Conservation (phyloP, 2,113 vertebrate genomes). For the Peucedramus taeniatus region DNA sequence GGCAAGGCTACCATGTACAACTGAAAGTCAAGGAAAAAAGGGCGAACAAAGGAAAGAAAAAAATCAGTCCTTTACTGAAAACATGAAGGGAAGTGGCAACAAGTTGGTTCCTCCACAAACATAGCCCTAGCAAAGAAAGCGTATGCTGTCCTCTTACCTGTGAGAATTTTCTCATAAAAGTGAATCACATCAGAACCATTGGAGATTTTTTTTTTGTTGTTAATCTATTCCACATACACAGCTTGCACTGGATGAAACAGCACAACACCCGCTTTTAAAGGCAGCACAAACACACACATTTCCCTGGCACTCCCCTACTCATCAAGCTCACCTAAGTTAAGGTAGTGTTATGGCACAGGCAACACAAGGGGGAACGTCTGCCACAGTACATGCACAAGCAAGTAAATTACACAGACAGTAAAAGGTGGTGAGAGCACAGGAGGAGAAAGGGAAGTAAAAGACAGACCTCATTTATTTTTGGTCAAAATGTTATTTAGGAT, state of each 20-base stretch:
- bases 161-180: constrained; percentile 32
- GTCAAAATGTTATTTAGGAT: constrained; percentile 31
- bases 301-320: not conserved
- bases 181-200: not conserved
- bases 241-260: constrained; percentile 30
- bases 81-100: not conserved
- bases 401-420: constrained; percentile 48
- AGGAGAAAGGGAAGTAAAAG: constrained; percentile 4
- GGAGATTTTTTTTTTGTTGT: not conserved
- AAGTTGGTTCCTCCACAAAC: not conserved
- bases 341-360: constrained; percentile 49
- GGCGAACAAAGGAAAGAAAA: not conserved
- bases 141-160: constrained; percentile 63
- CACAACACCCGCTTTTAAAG: not conserved
- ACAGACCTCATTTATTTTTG: not conserved
- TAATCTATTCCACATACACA: not conserved
- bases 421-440: constrained; percentile 12
- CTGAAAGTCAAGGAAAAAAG: not conserved
- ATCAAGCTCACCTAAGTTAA: not conserved
- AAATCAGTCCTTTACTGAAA: not conserved
- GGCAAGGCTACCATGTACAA: not conserved
- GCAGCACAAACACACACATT: not conserved
- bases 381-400: constrained; percentile 73
- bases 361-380: constrained; percentile 14
- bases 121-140: constrained; percentile 6